Evolutionary conservation across 2,797 vertebrate species (phyloP), one percentile per base, ranked within the genome.

Genomic region (Ara ararauna): DNA sequence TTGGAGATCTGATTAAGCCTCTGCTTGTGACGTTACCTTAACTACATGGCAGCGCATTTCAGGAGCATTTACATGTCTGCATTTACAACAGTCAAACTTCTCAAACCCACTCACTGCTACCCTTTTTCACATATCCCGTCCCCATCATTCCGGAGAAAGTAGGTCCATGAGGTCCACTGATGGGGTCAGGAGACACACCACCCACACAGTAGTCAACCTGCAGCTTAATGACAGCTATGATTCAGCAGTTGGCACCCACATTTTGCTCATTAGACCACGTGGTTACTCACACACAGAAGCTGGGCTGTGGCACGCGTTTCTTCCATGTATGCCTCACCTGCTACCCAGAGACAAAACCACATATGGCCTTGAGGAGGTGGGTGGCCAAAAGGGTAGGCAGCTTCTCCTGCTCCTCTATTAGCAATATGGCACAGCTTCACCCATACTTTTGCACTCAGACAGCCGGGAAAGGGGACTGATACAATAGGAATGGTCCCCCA

Each of bases 181-280:
- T 22, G 13, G 42, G 20, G 24, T 50, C 34, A 60, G 56, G 42
- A 71, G 61, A 40, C 13, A 32, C 26, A 8, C 15, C 48, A 70
- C 38, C 7, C 4, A 0, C 3, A 2, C 20, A 50, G 29, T 3
- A 26, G 22, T 34, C 22, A 58, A 58, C 56, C 56, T 58, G 10
- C n/a, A 16, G n/a, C 22, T 34, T 34, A 34, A 58, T 58, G n/a
- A 15, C 36, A 65, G 18, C 73, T n/a, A 26, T 7, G 9, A n/a
- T 21, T 23, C 81, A 24, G 61, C 9, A 48, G 29, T 27, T 30
- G 30, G 24, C 56, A 44, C 42, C n/a, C 42, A 18, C 10, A 0
- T n/a, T 56, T 24, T 36, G 42, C 4, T 32, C 0, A 0, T 0
- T 36, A 45, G 38, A 26, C 40, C 9, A 7, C 3, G 8, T 65